Evolutionary conservation across 2,797 vertebrate species (phyloP), one percentile per base, ranked within the genome.

Genomic region (Pteronotus mesoamericanus): DNA sequence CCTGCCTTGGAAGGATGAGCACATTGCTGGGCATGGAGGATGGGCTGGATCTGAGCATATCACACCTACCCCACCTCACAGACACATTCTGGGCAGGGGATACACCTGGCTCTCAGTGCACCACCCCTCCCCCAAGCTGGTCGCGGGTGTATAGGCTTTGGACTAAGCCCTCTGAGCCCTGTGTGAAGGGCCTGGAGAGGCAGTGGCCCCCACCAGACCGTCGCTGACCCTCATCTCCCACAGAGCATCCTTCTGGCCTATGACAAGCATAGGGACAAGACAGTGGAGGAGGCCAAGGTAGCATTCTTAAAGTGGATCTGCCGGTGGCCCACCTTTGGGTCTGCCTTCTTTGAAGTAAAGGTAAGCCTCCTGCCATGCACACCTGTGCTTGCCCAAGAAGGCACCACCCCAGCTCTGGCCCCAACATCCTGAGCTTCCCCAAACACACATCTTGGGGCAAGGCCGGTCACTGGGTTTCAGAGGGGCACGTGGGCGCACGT

Each of bases 311-410:
- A 99, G 98, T 96, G 95, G 6, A 98, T 99, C 93, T 97, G 95
- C 92, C 99, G 98, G 61, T 99, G 99, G 99, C 99, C 99, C 22
- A 99, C 99, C 0, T 99, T 99, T 22, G 99, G 99, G 68, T 99
- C 99, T 55, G 99, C 99, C 7, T 99, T 99, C 98, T 99, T 99
- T 59, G 99, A 99, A 96, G 99, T 99, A 96, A 99, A 99, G 99
- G 99, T 99, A 98, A 91, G 98, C 94, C 42, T 89, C 29, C 0
- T 74, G 39, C 80, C 53, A 37, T 26, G 6, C 48, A 26, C 44
- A 29, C 19, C 26, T 26, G 26, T 61, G 34, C 78, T 42, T 12
- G 6, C 6, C 85, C 59, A 42, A 1, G 0, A 5, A 5, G 61
- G 18, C 21, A 21, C 57, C 34, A 2, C 24, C 42, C 32, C 18